Evolutionary conservation across 2,113 vertebrate genomes (phyloP), one percentile per base, ranked within the genome.

Genomic region (Oceanodroma tethys): DNA sequence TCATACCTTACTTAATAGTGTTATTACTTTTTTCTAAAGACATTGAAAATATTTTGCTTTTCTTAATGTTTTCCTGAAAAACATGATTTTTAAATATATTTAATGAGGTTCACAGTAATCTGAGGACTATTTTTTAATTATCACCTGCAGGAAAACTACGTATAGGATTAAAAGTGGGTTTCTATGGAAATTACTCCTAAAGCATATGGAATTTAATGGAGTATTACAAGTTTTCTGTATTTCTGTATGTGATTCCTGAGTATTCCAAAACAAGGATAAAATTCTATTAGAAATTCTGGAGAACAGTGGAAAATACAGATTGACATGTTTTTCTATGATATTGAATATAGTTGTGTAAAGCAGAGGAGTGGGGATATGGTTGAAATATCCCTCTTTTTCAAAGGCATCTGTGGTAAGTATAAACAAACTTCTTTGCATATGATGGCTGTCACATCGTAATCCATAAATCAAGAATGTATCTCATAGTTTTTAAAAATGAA

Each of bases 381-480:
- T 89, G 73, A 90, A 91, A 73, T 88, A 88, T 56, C n/a, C 20
- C 48, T 79, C 58, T 80, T 93, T 92, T 90, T 88, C 62, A 86
- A 76, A 91, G 60, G 71, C 14, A 13, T 29, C 45, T 89, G 14
- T 60, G 72, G 93, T 95, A 92, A 97, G 86, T 94, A 93, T 63
- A 94, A 87, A 93, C 75, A 75, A 80, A 72, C 84, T 90, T 80
- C n/a, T 94, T 90, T 78, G 74, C 71, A 86, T 94, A 63, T 56
- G 59, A 84, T 85, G 43, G 80, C 36, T 88, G 79, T 88, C 91
- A 81, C 16, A n/a, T 36, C 4, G 4, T 34, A 88, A 90, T 16
- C 50, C 59, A 82, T 91, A 83, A 91, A 90, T 91, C 93, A 94
- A 81, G 45, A 94, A 50, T 50, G 70, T 73, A 82, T 85, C 89